Base-by-base conservation (phyloP, 1,140 invertebrate species). In the Trypoxylus dichotomus region DNA sequence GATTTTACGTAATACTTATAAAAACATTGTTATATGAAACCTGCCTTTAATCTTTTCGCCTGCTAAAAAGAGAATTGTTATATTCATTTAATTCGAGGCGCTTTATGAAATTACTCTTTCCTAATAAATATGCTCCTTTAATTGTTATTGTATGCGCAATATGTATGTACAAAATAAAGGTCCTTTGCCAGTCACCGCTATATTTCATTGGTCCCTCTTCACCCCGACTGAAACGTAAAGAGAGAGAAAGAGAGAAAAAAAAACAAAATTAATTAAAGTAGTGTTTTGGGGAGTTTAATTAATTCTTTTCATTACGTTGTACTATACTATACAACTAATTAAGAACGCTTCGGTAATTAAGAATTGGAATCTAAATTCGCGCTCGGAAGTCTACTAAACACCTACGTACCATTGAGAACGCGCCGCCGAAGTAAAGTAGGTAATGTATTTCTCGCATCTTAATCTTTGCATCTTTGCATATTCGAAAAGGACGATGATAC, bases 401-500 rank as follows among this genome's bases (percentile, higher is more conserved):
- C 47, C 47, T 54, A 54, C 15, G 47, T 6, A 19, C 47, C 19
- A 19, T 54, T 13, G 15, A 54, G 47, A 54, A 54, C 47, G 21
- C 8, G 21, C 60, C 60, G 47, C 47, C 15, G 47, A 58, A 58
- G 47, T 58, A 58, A 68, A 27, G 60, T 19, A 68, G 24, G 60
- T 29, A 24, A 29, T 68, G 27, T 68, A 68, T 68, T 68, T 25
- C 27, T 47, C 19, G 25, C 43, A 60, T 41, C 24, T 27, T 74
- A 68, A 63, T 77, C 60, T 74, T 77, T 77, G 25, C 72, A 74
- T 77, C 71, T 37, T 8, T 74, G 74, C 74, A 75, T 54, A 54
- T 43, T 75, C 25, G 72, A 41, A 74, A 71, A 24, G 25, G 72
- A 29, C 60, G 60, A 68, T 68, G 24, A 68, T 68, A 68, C 60